These are phyloP conservation scores for Grapholita molesta DNA, from an alignment of 1,140 invertebrate genomes.

Conservation along the genomic window DNA sequence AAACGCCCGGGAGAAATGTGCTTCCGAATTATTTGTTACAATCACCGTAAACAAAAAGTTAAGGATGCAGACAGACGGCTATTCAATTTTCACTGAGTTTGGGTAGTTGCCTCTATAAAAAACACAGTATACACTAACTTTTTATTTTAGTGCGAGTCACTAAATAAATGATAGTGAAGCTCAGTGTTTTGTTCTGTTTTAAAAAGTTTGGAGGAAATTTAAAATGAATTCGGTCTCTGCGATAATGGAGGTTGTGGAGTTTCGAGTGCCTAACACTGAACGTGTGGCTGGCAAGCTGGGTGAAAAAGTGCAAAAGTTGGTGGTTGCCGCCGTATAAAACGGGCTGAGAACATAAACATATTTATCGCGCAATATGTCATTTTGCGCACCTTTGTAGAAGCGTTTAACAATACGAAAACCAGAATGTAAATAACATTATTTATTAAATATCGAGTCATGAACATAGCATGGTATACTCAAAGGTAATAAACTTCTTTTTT, in stretches of 20 bases:
- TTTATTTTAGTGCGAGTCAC: conserved; percentile 25
- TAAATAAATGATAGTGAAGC: conserved; percentile 30
- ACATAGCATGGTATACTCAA: too few relatives aligned
- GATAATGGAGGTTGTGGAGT: conserved; percentile 68
- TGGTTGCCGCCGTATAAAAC: conserved; percentile 30
- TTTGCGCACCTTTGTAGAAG: conserved; percentile 1
- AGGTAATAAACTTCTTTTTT: too few relatives aligned
- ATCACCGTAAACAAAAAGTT: background rate
- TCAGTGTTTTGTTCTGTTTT: conserved; percentile 41
- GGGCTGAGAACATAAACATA: conserved; percentile 29
- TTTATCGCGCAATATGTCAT: conserved; percentile 28
- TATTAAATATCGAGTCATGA: background rate
- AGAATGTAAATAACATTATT: background rate
- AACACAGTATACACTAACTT: conserved; percentile 29
- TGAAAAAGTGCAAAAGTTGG: conserved; percentile 69
- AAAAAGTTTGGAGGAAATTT: conserved; percentile 54
- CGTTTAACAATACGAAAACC: background rate
- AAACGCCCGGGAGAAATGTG: conserved; percentile 35
- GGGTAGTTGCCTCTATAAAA: conserved; percentile 33
- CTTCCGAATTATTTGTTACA: conserved; percentile 30
- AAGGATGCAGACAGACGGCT: conserved; percentile 22
- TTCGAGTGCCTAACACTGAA: conserved; percentile 56
- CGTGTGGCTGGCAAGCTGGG: conserved; percentile 63
- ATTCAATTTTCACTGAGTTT: conserved; percentile 24
- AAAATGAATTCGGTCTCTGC: conserved; percentile 65